Evolutionary conservation across 2,113 vertebrate species (phyloP), one percentile per base, ranked within the genome.

Genomic region (Burhinus oedicnemus): DNA sequence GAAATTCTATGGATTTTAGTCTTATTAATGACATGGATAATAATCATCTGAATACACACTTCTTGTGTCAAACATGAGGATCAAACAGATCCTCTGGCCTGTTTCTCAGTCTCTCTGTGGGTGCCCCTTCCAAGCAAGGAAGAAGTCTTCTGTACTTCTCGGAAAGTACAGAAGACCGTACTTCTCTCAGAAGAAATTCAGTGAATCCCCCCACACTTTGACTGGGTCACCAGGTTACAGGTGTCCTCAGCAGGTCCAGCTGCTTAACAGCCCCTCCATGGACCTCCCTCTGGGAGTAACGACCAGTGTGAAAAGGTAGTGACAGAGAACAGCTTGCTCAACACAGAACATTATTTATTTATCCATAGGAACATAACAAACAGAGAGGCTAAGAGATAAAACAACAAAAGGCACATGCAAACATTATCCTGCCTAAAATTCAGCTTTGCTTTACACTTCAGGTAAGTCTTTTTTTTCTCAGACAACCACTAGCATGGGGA

Each of bases 221-320:
- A 64, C 72, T 84, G 62, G 94, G 96, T 96, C 95, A 97, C 77
- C 85, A 95, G 91, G 93, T 96, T 97, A 90, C 94, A 96, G 94
- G 95, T 97, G 95, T 89, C 83, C 94, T 64, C 95, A 97, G 95
- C 94, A 96, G 96, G 93, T 89, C 92, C 92, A 85, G 83, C 91
- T 97, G 95, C 70, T 89, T 87, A 92, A 91, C 3, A 70, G 77
- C 91, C 87, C 54, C 77, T 96, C 91, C 82, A 76, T 79, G 12
- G 19, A 92, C 94, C 92, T 97, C 95, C 75, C 94, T 95, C 94
- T 45, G 70, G 83, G 94, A 97, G 87, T 72, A 85, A 85, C 0
- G 76, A 87, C 83, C 89, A 95, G 83, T 76, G 68, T 93, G 94
- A 96, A 95, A 95, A 97, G 87, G 83, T 91, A 97, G 94, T 89